Percentiles rank a stretch among this genome's conserved stretches.
These are phyloP conservation scores for Synergus gifuensis DNA, from an alignment of 2,888 invertebrate species.

Conservation along the genomic window DNA sequence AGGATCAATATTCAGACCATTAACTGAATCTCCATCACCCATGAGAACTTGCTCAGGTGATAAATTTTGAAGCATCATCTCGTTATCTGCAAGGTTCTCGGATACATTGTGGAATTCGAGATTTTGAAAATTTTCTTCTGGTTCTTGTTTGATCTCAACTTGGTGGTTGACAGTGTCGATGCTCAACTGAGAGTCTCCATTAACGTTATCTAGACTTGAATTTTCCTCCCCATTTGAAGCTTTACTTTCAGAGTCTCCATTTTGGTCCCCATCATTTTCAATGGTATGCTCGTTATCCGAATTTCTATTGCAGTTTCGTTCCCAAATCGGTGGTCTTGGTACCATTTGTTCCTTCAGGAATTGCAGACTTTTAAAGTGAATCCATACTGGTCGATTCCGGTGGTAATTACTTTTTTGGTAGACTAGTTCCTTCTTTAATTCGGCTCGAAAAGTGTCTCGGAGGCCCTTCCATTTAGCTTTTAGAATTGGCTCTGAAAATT, in stretches of 20 bases:
- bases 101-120: constrained; percentile 66
- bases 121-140: constrained; percentile 66
- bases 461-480: constrained; percentile 76
- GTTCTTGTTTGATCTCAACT: constrained; percentile 68
- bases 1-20: constrained; percentile 64
- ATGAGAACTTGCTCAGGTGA: constrained; percentile 71
- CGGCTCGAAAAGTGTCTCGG: constrained; percentile 75
- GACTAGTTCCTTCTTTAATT: constrained; percentile 74
- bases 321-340: constrained; percentile 73
- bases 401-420: constrained; percentile 69
- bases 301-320: constrained; percentile 58
- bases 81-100: constrained; percentile 66
- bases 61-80: constrained; percentile 70
- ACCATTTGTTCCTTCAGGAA: constrained; percentile 77
- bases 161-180: constrained; percentile 58
- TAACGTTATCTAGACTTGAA: constrained; percentile 1
- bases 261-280: constrained; percentile 51
- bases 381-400: constrained; percentile 73
- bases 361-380: constrained; percentile 74
- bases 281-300: constrained; percentile 51
- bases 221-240: constrained; percentile 7
- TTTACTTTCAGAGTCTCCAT: constrained; percentile 42
- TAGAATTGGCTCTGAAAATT: constrained; percentile 67
- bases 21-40: constrained; percentile 65
- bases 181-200: constrained; percentile 51